Evolutionary conservation across 2,113 vertebrate species (phyloP).

Genomic region (Tetrao urogallus): DNA sequence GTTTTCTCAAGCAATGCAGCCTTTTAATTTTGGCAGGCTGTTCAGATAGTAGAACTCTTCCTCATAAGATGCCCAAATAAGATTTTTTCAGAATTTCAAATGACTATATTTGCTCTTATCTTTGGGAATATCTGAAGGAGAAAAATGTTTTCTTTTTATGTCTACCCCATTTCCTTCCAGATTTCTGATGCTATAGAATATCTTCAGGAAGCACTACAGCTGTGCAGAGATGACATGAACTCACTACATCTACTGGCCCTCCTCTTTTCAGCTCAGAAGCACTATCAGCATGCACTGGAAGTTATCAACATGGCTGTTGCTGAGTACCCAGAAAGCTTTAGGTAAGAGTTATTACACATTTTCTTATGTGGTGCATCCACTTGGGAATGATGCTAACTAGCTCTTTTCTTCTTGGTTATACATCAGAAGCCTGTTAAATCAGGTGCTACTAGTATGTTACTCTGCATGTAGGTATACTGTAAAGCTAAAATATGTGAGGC

Average conservation of each 20-base stretch:
- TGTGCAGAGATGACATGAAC: slow-evolving; percentile 86
- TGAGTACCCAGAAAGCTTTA: slow-evolving; percentile 94
- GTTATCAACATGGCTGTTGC: slow-evolving; percentile 88
- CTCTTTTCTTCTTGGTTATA: background rate
- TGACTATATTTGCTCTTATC: background rate
- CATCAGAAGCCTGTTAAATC: background rate
- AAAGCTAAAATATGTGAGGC: background rate
- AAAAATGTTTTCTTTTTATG: slow-evolving; percentile 1
- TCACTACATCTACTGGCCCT: slow-evolving; percentile 93
- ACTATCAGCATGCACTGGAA: slow-evolving; percentile 90
- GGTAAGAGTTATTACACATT: slow-evolving; percentile 76
- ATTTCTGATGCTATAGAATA: slow-evolving; percentile 91
- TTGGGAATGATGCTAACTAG: background rate
- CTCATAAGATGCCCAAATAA: background rate
- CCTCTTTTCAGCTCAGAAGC: slow-evolving; percentile 95
- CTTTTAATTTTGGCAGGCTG: slow-evolving; percentile 8
- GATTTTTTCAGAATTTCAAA: background rate
- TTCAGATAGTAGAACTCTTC: background rate
- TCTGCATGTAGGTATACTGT: background rate
- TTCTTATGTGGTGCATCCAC: background rate
- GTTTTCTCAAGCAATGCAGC: background rate
- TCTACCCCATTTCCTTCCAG: slow-evolving; percentile 65
- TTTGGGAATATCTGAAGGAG: background rate
- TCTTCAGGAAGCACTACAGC: slow-evolving; percentile 86
- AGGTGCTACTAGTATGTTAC: background rate